These are phyloP conservation scores for Rotaria magnacalcarata DNA, from an alignment of 2,888 invertebrate genomes.

Conservation along the genomic window DNA sequence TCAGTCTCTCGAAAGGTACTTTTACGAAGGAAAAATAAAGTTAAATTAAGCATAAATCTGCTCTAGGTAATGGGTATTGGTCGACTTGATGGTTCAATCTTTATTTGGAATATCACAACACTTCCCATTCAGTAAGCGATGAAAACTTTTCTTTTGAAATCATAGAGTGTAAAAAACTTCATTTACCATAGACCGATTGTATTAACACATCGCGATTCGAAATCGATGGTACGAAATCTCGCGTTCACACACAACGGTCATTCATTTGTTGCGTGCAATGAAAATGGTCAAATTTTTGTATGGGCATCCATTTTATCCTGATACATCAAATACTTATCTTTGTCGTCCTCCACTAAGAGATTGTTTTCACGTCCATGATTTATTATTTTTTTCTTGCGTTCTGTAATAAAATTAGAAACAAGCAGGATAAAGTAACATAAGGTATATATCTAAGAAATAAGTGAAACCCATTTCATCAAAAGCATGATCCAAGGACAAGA, in stretches of 20 bases:
- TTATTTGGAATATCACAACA: background rate
- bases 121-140: background rate
- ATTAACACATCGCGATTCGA: background rate
- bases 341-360: background rate
- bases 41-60: background rate
- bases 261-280: background rate
- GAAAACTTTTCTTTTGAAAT: background rate
- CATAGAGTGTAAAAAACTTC: background rate
- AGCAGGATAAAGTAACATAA: background rate
- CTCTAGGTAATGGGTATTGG: background rate
- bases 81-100: background rate
- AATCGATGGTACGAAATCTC: background rate
- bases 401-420: background rate
- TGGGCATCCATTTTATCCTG: background rate
- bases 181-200: background rate
- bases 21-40: background rate
- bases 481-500: background rate
- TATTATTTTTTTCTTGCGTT: background rate
- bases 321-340: too few relatives aligned
- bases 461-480: background rate
- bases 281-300: conserved; percentile 14
- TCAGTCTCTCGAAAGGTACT: background rate
- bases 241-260: background rate
- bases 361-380: background rate
- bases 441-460: too few relatives aligned